Evolutionary conservation across 2,113 vertebrate genomes (phyloP), one percentile per base, ranked within the genome.

Genomic region (Chlorodrepanis virens): DNA sequence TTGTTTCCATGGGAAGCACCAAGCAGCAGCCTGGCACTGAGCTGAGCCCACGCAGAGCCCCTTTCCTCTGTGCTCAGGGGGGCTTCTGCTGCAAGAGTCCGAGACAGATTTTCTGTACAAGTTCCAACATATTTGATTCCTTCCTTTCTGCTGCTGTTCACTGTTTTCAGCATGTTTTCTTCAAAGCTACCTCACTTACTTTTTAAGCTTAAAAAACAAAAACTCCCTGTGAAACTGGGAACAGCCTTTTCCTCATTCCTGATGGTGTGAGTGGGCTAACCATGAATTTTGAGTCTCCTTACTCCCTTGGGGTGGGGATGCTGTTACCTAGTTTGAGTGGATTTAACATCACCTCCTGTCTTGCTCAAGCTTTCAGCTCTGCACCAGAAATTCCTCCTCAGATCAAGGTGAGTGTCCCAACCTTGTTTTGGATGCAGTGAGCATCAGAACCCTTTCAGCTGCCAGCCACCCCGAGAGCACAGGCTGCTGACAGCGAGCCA

Each of bases 401-500:
- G 45, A 29, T 2, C 23, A 11, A 0, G 4, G 5, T 1, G 9
- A 27, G 21, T 2, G 12, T 27, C 52, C 44, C 31, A 44, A 42
- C 40, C 47, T 65, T 42, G 9, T 27, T 39, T 14, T 9, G 49
- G 61, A 2, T 31, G 56, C 71, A 31, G 42, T 7, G 20, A 31
- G 9, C 6, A 28, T 18, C 28, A 25, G 31, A 69, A 24, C 5
- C 31, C 15, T 8, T 71, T 11, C 1, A 4, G 0, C 11, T n/a
- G 19, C 28, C 21, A 16, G 9, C n/a, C 28, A 10, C 69, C 40
- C 52, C 40, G 75, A 9, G 12, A 44, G 3, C 13, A 33, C 8
- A 0, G 0, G 1, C 42, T 75, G n/a, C 63, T 42, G 67, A 6
- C 1, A 5, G 5, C 1, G 39, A 72, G 22, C 33, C 5, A 5